Percentiles rank a stretch among this genome's conserved stretches.
Conservation (phyloP, 2,888 invertebrate species). For the Caenorhabditis sp. region DNA sequence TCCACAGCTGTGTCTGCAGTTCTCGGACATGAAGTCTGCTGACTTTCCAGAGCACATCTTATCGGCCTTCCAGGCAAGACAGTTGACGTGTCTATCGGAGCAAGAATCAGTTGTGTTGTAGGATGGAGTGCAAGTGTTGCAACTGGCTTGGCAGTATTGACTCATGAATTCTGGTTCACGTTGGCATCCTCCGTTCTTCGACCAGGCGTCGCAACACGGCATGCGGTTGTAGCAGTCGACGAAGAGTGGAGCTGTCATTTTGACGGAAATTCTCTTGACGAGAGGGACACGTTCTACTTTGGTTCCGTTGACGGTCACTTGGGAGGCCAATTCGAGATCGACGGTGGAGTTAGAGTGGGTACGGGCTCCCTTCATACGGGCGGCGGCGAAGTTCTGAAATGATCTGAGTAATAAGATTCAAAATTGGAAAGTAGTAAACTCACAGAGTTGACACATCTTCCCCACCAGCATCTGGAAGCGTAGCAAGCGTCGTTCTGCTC, state of each 20-base stretch:
- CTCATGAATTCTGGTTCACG: slow-evolving; percentile 80
- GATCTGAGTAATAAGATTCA: too few relatives aligned
- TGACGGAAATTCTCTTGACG: slow-evolving; percentile 61
- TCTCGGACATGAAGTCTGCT: slow-evolving; percentile 80
- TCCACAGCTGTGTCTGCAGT: slow-evolving; percentile 79
- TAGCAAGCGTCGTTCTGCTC: slow-evolving; percentile 81
- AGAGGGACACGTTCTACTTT: slow-evolving; percentile 56
- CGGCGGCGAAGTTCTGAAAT: slow-evolving; percentile 66
- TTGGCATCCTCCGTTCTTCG: slow-evolving; percentile 76
- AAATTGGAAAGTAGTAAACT: slow-evolving; percentile 12
- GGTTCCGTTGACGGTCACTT: slow-evolving; percentile 56
- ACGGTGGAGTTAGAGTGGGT: slow-evolving; percentile 55
- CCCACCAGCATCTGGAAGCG: slow-evolving; percentile 80
- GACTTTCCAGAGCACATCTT: slow-evolving; percentile 74
- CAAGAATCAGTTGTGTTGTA: slow-evolving; percentile 79
- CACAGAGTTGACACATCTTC: slow-evolving; percentile 78
- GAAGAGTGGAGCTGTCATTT: slow-evolving; percentile 75
- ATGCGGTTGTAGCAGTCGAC: slow-evolving; percentile 80
- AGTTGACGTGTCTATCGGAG: slow-evolving; percentile 80
- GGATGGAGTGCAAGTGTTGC: slow-evolving; percentile 75
- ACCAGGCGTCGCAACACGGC: slow-evolving; percentile 82
- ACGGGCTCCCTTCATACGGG: slow-evolving; percentile 67
- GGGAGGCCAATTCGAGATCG: slow-evolving; percentile 48
- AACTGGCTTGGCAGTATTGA: slow-evolving; percentile 79
- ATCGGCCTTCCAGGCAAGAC: slow-evolving; percentile 70